These are phyloP conservation scores for Gorilla gorilla DNA, from an alignment of 2,113 vertebrate genomes.

Conservation along the genomic window DNA sequence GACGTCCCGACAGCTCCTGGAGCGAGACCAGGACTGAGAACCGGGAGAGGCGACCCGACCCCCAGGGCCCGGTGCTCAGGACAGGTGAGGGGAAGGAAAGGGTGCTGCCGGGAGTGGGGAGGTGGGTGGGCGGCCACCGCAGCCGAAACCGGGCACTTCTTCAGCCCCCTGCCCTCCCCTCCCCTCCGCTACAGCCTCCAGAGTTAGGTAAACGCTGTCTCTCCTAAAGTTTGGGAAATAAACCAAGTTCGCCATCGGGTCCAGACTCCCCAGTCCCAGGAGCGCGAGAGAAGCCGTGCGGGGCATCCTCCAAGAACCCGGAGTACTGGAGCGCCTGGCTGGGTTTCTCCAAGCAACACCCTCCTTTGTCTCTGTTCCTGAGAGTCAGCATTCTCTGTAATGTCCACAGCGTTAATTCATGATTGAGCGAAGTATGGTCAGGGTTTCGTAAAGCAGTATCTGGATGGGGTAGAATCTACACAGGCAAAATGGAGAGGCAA, in stretches of 20 bases:
- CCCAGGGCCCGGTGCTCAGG: neutral
- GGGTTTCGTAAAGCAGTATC: neutral
- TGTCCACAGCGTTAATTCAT: neutral
- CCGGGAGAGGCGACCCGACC: neutral
- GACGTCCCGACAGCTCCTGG: neutral
- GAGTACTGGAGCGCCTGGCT: neutral
- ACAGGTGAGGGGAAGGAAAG: constrained; percentile 69
- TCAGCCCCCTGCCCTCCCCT: neutral
- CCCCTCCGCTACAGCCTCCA: neutral
- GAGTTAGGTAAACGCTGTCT: constrained; percentile 25
- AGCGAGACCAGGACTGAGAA: neutral
- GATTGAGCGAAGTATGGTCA: neutral
- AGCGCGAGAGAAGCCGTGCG: neutral
- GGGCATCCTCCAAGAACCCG: neutral
- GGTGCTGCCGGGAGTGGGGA: neutral
- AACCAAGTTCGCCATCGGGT: neutral
- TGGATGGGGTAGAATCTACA: neutral
- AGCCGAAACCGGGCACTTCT: neutral
- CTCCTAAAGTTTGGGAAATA: constrained; percentile 69
- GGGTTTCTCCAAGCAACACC: constrained; percentile 57
- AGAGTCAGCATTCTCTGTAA: constrained; percentile 47
- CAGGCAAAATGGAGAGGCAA: neutral
- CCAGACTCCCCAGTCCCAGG: neutral
- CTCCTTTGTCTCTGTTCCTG: constrained; percentile 73
- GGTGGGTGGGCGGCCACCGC: neutral